Evolutionary conservation across 2,113 vertebrate species (phyloP), one percentile per base, ranked within the genome.

Genomic region (Edolisoma coerulescens): DNA sequence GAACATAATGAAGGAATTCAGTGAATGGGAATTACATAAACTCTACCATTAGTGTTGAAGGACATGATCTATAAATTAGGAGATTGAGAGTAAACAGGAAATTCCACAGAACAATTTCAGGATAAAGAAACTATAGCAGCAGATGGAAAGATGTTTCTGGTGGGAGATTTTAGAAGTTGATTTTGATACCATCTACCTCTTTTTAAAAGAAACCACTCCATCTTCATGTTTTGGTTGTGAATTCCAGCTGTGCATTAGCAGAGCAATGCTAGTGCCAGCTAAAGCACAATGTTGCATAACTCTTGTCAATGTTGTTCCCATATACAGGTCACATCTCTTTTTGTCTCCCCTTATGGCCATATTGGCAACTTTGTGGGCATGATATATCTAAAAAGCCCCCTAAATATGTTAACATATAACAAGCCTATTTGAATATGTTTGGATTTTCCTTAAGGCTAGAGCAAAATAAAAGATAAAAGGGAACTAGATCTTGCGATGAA

Each of bases 41-140:
- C 85, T 87, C 80, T 86, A 93, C 75, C 77, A 92, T 83, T 92
- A 69, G 85, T 64, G 84, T 78, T 74, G 84, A 90, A 91, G 92
- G 90, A 95, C 61, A 10, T 93, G 94, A 97, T 97, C 97, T 96
- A 97, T 95, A 97, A 96, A 97, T 96, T 97, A 90, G 96, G 94
- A 94, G 94, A 77, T 90, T 89, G 67, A 94, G 95, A 93, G 82
- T 96, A 97, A 97, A 97, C 96, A 97, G 97, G 96, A 97, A 97
- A 97, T 97, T 97, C 97, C 97, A 95, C 84, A 96, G 95, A 97
- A 97, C 95, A 95, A 96, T 97, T 96, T 97, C 95, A 96, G 95
- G 95, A 97, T 95, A 97, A 94, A 96, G 93, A 96, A 95, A 95
- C 95, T 96, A 94, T 95, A 96, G 96, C 89, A 89, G 85, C 92